Conservation (phyloP, 2,888 invertebrate genomes). For the Eupithecia abbreviata region DNA sequence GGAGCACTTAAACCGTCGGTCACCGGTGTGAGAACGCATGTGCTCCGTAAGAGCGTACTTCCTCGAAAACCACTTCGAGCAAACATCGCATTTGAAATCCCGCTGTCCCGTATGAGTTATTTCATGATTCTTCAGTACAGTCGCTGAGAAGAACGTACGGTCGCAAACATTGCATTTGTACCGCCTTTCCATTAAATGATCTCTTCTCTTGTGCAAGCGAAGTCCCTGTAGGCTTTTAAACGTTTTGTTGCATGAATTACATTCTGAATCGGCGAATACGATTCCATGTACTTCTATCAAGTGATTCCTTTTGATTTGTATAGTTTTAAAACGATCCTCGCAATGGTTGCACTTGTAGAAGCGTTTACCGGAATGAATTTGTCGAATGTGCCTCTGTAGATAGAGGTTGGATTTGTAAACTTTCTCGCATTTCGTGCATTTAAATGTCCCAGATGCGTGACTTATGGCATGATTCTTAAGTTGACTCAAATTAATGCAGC, state of each 20-base stretch:
- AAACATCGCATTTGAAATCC: conserved; percentile 63
- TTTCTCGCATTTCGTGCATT: conserved; percentile 34
- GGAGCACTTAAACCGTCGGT: conserved; percentile 66
- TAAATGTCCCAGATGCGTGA: conserved; percentile 55
- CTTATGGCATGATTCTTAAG: conserved; percentile 53
- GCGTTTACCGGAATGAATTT: conserved; percentile 22
- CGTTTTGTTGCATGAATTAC: conserved; percentile 63
- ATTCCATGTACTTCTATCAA: conserved; percentile 62
- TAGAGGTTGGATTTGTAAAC: conserved; percentile 19
- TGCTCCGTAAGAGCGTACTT: conserved; percentile 19
- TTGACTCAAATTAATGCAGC: conserved; percentile 44
- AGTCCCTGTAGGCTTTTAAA: conserved; percentile 51
- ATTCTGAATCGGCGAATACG: conserved; percentile 52
- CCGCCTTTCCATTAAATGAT: conserved; percentile 68
- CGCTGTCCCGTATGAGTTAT: conserved; percentile 61
- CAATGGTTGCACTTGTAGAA: conserved; percentile 59
- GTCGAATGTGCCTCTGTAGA: conserved; percentile 21
- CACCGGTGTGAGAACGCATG: conserved; percentile 39
- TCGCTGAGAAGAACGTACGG: conserved; percentile 61
- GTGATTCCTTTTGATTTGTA: conserved; percentile 55
- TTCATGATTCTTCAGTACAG: conserved; percentile 59
- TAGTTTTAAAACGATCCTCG: conserved; percentile 56
- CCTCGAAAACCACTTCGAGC: conserved; percentile 58
- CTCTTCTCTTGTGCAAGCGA: conserved; percentile 60
- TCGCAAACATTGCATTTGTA: conserved; percentile 74